Evolutionary conservation across 2,113 vertebrate genomes (phyloP).

Genomic region (Anoplopoma fimbria): DNA sequence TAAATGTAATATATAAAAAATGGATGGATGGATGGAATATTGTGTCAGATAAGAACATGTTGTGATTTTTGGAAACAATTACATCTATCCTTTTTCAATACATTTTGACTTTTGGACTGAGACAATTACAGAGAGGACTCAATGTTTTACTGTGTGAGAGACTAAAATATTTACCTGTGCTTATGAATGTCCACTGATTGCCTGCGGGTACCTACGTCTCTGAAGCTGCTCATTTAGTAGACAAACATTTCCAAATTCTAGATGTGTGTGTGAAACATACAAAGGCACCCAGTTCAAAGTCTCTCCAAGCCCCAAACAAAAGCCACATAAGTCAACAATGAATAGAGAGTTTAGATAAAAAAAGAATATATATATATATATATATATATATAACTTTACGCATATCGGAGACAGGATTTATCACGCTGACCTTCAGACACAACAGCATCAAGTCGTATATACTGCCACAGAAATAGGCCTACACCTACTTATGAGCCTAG

Average conservation of each 20-base stretch:
- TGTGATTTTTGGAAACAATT: neutral
- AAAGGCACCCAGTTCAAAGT: neutral
- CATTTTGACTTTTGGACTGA: neutral
- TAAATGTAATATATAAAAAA: neutral
- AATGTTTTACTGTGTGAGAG: neutral
- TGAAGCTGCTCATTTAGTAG: neutral
- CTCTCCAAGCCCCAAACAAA: too few relatives aligned
- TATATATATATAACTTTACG: too few relatives aligned
- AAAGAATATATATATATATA: too few relatives aligned
- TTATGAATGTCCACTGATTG: neutral
- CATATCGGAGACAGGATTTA: too few relatives aligned
- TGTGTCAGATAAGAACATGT: neutral
- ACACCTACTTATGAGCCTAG: conserved; percentile 19
- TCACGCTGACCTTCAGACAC: conserved; percentile 9
- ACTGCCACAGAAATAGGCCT: conserved; percentile 8
- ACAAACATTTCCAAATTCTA: neutral
- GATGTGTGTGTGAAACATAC: neutral
- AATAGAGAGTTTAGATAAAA: too few relatives aligned
- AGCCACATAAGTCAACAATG: too few relatives aligned
- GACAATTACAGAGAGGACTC: neutral
- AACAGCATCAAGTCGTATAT: neutral
- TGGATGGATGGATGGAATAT: too few relatives aligned
- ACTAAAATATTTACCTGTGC: neutral
- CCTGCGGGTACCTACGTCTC: neutral
- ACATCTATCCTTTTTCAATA: neutral